Evolutionary conservation across 2,888 invertebrate species (phyloP).

Genomic region (Dioctria rufipes): DNA sequence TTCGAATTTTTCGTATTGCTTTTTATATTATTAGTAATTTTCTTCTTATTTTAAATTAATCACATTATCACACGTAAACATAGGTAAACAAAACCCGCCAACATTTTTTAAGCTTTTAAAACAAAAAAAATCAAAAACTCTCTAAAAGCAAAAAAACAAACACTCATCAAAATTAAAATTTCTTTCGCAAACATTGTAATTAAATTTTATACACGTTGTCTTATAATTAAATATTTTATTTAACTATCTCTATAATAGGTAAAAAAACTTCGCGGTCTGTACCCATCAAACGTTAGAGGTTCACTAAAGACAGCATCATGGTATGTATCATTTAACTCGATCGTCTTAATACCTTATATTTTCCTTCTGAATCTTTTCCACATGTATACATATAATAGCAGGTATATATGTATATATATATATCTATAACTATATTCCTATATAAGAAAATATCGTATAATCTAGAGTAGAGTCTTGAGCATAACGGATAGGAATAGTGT

Average conservation of each 20-base stretch:
- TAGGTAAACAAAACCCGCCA: not conserved
- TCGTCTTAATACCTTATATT: slow-evolving; percentile 55
- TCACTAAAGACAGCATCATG: slow-evolving; percentile 57
- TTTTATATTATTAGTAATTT: not conserved
- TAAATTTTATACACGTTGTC: slow-evolving; percentile 11
- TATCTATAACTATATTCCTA: not conserved
- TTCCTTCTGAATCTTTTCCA: slow-evolving; percentile 30
- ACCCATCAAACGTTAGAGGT: slow-evolving; percentile 47
- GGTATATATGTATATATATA: no score
- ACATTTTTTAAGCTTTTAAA: not conserved
- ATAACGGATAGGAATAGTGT: slow-evolving; percentile 50
- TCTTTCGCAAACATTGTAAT: not conserved
- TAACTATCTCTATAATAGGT: not conserved
- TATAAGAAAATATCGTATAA: slow-evolving; percentile 52
- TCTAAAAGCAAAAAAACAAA: not conserved
- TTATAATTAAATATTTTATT: slow-evolving; percentile 16
- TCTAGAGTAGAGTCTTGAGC: slow-evolving; percentile 53
- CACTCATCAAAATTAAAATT: not conserved
- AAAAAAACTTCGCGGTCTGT: slow-evolving; percentile 18
- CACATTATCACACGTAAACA: not conserved
- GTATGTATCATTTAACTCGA: slow-evolving; percentile 58
- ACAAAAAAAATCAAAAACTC: not conserved
- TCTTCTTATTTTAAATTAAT: not conserved
- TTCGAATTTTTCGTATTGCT: not conserved
- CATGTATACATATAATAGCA: slow-evolving; percentile 1